phyloP scores from a whole-genome alignment of 2,888 invertebrate species.

The Drosophila lutescens region DNA sequence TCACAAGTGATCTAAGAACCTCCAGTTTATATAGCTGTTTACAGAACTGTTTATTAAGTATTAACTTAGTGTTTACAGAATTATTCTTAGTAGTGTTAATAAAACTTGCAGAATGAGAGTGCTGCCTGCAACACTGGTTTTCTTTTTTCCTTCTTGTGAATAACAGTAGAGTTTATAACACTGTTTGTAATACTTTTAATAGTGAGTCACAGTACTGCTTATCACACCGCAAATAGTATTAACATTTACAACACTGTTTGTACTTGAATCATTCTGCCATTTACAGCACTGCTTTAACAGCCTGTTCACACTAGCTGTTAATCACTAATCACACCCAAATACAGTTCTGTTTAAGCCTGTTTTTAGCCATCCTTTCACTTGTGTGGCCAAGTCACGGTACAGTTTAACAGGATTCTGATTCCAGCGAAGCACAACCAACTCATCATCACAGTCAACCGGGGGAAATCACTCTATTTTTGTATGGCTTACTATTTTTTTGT shows the following conservation, averaged over 20 bases:
- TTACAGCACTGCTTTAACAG: neutral
- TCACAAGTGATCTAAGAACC: neutral
- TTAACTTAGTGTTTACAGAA: neutral
- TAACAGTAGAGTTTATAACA: neutral
- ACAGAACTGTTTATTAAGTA: constrained; percentile 2
- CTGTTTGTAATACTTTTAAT: too few relatives aligned
- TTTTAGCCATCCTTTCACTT: constrained; percentile 1
- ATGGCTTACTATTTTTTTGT: constrained; percentile 11
- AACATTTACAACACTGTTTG: neutral
- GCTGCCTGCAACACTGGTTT: too few relatives aligned
- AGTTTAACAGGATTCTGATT: neutral
- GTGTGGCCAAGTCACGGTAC: constrained; percentile 3
- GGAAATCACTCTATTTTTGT: constrained; percentile 20
- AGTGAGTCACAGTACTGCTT: too few relatives aligned
- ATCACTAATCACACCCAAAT: neutral
- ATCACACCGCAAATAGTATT: neutral
- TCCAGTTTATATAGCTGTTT: neutral
- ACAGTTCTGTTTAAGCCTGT: neutral
- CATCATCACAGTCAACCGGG: constrained; percentile 12
- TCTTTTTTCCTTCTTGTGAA: too few relatives aligned
- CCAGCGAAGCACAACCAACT: constrained; percentile 9
- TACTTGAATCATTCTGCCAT: neutral
- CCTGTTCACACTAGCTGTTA: neutral
- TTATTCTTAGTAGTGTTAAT: neutral
- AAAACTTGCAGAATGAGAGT: neutral